These are phyloP conservation scores for Ptiloglossa arizonensis DNA, from an alignment of 1,140 invertebrate species.

Conservation along the genomic window DNA sequence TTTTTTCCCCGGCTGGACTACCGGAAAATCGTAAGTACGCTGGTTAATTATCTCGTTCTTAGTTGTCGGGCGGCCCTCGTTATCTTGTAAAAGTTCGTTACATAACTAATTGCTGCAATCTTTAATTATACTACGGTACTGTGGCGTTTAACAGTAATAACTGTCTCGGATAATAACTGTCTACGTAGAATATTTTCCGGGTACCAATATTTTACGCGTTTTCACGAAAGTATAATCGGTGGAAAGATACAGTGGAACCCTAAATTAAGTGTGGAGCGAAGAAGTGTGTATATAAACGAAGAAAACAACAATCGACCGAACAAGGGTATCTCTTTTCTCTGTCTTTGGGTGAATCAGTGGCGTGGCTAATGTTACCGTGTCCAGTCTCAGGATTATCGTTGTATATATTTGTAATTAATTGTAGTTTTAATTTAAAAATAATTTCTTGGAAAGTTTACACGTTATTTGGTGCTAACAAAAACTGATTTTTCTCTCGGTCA, in stretches of 20 bases:
- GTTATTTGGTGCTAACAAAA: too few relatives aligned
- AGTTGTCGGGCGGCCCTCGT: neutral
- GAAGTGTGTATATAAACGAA: neutral
- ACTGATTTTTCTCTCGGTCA: too few relatives aligned
- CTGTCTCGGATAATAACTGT: neutral
- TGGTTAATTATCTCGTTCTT: neutral
- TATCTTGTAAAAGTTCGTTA: constrained; percentile 23
- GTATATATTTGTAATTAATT: neutral
- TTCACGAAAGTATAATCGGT: neutral
- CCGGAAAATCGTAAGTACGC: constrained; percentile 4
- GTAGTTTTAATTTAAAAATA: too few relatives aligned
- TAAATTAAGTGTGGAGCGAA: neutral
- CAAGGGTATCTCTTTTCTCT: neutral
- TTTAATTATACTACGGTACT: neutral
- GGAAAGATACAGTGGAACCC: too few relatives aligned
- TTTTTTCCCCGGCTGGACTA: neutral
- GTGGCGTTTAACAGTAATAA: neutral
- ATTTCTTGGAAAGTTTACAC: too few relatives aligned
- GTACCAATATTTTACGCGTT: neutral
- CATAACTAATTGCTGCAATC: neutral
- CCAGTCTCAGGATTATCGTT: too few relatives aligned
- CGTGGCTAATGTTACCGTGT: too few relatives aligned
- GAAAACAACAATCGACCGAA: neutral
- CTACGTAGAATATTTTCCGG: too few relatives aligned
- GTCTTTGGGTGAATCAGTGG: too few relatives aligned